Conservation (phyloP, 2,888 invertebrate genomes). For the Chironomus tentans region DNA sequence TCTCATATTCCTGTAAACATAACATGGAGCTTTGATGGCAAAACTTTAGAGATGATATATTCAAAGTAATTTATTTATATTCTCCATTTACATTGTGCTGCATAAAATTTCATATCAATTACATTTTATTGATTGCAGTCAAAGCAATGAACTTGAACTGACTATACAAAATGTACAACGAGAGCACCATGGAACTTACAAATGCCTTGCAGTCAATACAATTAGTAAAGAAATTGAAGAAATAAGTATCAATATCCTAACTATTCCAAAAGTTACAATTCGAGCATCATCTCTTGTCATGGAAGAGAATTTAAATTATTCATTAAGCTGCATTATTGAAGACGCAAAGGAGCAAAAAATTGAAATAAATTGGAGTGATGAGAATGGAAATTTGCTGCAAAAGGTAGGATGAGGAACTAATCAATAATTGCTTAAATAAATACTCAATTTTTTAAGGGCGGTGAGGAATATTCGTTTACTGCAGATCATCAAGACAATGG, state of each 20-base stretch:
- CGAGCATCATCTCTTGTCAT: conserved; percentile 24
- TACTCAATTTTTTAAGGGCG: not conserved
- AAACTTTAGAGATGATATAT: not conserved
- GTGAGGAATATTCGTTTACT: not conserved
- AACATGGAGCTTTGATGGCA: conserved; percentile 41
- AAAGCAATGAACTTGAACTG: conserved; percentile 25
- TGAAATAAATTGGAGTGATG: conserved; percentile 28
- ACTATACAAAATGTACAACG: conserved; percentile 33
- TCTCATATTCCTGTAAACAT: conserved; percentile 53
- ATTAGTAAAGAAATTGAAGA: conserved; percentile 38
- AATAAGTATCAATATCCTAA: conserved; percentile 27
- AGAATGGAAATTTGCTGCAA: not conserved
- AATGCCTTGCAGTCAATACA: conserved; percentile 44
- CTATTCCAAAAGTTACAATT: conserved; percentile 21
- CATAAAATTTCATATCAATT: too few relatives aligned
- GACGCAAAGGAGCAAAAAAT: conserved; percentile 28
- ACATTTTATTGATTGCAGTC: conserved; percentile 17
- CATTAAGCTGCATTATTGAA: not conserved
- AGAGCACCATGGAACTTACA: conserved; percentile 43
- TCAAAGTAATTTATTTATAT: conserved; percentile 7
- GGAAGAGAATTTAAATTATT: conserved; percentile 14
- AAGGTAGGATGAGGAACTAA: not conserved
- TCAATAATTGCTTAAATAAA: not conserved
- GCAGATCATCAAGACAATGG: not conserved
- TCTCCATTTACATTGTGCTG: not conserved